Percentiles rank a stretch among this genome's conserved stretches.
Conservation (phyloP, 2,888 invertebrate species). For the Venustoraphidia nigricollis region DNA sequence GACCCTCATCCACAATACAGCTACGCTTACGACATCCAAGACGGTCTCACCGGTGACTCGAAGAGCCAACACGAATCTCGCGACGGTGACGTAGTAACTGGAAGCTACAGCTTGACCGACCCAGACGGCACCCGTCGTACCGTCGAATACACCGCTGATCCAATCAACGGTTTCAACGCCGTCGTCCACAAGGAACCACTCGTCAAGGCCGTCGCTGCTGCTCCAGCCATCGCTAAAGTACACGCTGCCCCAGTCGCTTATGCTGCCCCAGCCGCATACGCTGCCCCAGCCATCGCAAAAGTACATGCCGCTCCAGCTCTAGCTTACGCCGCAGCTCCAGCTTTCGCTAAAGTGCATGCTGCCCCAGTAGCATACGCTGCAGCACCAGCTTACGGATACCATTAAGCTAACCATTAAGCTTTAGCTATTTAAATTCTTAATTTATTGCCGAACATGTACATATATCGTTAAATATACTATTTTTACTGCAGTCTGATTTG, state of each 20-base stretch:
- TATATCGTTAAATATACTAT: too few relatives aligned
- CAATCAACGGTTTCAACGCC: slow-evolving; percentile 37
- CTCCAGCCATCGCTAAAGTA: slow-evolving; percentile 20
- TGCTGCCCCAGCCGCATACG: slow-evolving; percentile 11
- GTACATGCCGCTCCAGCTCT: slow-evolving; percentile 22
- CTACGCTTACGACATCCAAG: slow-evolving; percentile 40
- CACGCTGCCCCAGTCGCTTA: slow-evolving; percentile 11
- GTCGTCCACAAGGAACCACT: slow-evolving; percentile 35
- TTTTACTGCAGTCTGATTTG: too few relatives aligned
- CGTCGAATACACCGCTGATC: slow-evolving; percentile 42
- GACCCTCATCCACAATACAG: slow-evolving; percentile 34
- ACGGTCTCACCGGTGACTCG: slow-evolving; percentile 37
- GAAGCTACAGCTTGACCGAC: slow-evolving; percentile 37
- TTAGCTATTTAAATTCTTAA: not conserved
- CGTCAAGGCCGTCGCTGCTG: slow-evolving; percentile 28
- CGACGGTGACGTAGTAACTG: slow-evolving; percentile 45
- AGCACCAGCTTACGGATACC: slow-evolving; percentile 10
- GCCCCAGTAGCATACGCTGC: slow-evolving; percentile 12
- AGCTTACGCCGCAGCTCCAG: slow-evolving; percentile 21
- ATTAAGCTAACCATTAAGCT: slow-evolving; percentile 1
- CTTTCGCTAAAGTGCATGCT: slow-evolving; percentile 16
- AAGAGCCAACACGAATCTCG: slow-evolving; percentile 46
- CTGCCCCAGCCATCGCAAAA: slow-evolving; percentile 25
- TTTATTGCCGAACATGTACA: not conserved
- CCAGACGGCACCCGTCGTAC: slow-evolving; percentile 47